These are phyloP conservation scores for Chitala chitala DNA, from an alignment of 2,113 vertebrate genomes.

Conservation along the genomic window DNA sequence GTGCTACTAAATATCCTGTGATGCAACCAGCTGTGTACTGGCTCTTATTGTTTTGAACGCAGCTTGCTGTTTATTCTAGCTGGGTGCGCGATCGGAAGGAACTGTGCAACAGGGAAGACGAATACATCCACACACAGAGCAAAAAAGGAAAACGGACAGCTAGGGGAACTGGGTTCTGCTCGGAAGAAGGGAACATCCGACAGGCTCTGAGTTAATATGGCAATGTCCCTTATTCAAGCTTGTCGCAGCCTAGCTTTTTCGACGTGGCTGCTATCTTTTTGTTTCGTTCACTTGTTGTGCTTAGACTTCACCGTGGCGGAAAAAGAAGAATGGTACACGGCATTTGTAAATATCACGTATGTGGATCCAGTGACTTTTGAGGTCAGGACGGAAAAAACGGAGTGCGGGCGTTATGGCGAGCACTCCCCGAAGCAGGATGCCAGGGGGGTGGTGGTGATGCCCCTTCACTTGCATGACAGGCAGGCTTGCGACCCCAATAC, in stretches of 20 bases:
- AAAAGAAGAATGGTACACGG: constrained; percentile 98
- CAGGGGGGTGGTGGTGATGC: constrained; percentile 74
- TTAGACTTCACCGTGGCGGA: constrained; percentile 95
- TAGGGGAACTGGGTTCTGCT: constrained; percentile 23
- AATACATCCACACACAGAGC: background rate
- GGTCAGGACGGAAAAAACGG: constrained; percentile 80
- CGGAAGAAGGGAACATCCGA: background rate
- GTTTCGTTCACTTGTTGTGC: constrained; percentile 90
- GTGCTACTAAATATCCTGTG: background rate
- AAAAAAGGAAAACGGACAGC: constrained; percentile 16
- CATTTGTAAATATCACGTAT: constrained; percentile 95
- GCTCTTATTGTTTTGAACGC: background rate
- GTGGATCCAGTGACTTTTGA: constrained; percentile 72
- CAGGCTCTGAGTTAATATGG: constrained; percentile 58
- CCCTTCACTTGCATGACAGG: constrained; percentile 64
- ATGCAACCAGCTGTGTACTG: too few relatives aligned
- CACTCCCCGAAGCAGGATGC: constrained; percentile 91
- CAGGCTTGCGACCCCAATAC: constrained; percentile 78
- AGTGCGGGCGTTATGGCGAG: constrained; percentile 94
- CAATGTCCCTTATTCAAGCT: constrained; percentile 77
- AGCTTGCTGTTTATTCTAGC: background rate
- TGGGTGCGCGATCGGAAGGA: background rate
- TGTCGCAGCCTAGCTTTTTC: constrained; percentile 94
- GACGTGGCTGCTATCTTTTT: constrained; percentile 93
- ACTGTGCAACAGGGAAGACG: too few relatives aligned